Evolutionary conservation across 1,140 invertebrate species (phyloP).

Genomic region (Lepidurus packardi): DNA sequence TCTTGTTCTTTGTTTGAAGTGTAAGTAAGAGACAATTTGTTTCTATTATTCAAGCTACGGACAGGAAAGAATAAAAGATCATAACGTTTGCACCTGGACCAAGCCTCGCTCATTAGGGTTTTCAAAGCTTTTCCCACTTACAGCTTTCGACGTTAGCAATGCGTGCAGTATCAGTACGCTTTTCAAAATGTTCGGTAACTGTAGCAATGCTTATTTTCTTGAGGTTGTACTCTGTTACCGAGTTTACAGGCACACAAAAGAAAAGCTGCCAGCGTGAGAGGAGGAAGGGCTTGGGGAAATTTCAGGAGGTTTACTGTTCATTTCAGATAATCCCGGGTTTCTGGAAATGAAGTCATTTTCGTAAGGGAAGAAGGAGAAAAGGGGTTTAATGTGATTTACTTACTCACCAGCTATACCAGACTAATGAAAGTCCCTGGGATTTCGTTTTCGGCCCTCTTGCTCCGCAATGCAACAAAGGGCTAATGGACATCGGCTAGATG

Average conservation of each 20-base stretch:
- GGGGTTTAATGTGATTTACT: constrained; percentile 3
- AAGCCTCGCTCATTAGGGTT: not conserved
- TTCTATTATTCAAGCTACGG: constrained; percentile 2
- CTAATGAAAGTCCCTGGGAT: not conserved
- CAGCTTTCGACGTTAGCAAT: not conserved
- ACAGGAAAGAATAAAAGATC: constrained; percentile 22
- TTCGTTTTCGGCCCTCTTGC: not conserved
- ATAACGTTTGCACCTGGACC: constrained; percentile 21
- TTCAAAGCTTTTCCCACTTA: not conserved
- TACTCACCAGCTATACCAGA: not conserved
- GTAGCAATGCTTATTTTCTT: not conserved
- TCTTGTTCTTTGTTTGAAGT: constrained; percentile 6
- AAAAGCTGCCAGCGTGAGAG: not conserved
- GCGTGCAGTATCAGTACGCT: not conserved
- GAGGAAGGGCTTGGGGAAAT: not conserved
- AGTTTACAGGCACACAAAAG: not conserved
- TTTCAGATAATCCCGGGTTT: not conserved
- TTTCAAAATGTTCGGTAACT: not conserved
- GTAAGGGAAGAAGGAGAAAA: not conserved
- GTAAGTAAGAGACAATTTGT: constrained; percentile 13
- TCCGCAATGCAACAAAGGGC: not conserved
- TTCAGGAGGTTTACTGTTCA: not conserved
- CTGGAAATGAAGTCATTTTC: not conserved
- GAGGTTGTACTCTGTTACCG: not conserved
- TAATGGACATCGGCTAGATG: constrained; percentile 13